Percentiles rank a stretch among this genome's conserved stretches.
These are phyloP conservation scores for Conistra vaccinii DNA, from an alignment of 2,888 invertebrate species.

Conservation along the genomic window DNA sequence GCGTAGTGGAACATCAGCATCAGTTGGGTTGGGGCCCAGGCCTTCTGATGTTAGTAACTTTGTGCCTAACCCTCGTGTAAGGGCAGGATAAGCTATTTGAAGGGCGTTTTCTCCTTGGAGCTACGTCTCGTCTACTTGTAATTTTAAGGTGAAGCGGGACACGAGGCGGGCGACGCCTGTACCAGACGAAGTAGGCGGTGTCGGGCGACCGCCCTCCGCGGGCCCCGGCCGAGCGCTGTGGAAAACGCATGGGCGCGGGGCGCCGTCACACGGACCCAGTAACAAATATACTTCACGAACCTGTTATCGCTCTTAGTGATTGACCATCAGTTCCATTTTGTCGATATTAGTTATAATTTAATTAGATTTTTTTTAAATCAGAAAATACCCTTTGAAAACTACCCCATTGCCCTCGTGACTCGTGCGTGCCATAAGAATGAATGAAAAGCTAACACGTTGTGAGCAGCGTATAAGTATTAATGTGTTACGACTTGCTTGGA, in stretches of 20 bases:
- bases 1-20: slow-evolving; percentile 47
- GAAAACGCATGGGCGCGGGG: slow-evolving; percentile 87
- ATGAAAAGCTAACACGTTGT: slow-evolving; percentile 6
- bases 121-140: slow-evolving; percentile 77
- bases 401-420: slow-evolving; percentile 2
- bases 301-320: slow-evolving; percentile 84
- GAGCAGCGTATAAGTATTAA: neutral
- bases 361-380: slow-evolving; percentile 30
- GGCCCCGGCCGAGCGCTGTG: slow-evolving; percentile 87
- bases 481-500: neutral
- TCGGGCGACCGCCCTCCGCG: slow-evolving; percentile 89
- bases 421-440: neutral
- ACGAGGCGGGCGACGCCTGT: slow-evolving; percentile 89
- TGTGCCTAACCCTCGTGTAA: slow-evolving; percentile 55
- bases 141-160: slow-evolving; percentile 87
- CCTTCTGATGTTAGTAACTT: slow-evolving; percentile 31
- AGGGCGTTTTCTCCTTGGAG: slow-evolving; percentile 82
- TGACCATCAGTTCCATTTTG: slow-evolving; percentile 71
- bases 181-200: slow-evolving; percentile 90
- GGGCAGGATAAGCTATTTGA: slow-evolving; percentile 73
- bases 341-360: slow-evolving; percentile 71
- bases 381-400: slow-evolving; percentile 6
- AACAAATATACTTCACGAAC: slow-evolving; percentile 89
- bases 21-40: slow-evolving; percentile 17
- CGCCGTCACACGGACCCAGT: slow-evolving; percentile 86